phyloP scores from a whole-genome alignment of 2,888 invertebrate species.

The Meloe dianella region DNA sequence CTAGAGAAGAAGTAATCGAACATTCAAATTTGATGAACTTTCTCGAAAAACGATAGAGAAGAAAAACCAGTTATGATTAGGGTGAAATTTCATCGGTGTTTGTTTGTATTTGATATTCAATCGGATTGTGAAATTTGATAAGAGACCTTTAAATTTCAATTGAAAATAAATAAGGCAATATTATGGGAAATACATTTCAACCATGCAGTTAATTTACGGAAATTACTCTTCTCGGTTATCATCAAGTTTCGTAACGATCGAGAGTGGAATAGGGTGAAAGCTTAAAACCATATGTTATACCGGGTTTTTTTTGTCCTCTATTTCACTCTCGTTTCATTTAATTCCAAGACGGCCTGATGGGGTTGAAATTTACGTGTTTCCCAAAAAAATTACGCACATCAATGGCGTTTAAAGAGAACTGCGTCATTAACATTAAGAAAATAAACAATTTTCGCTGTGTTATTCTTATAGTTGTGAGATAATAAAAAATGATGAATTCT shows the following conservation, averaged over 20 bases:
- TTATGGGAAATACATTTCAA: neutral
- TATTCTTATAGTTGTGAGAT: too few species aligned
- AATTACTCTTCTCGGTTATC: slow-evolving; percentile 7
- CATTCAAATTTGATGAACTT: neutral
- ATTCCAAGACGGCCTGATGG: too few species aligned
- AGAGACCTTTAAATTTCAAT: neutral
- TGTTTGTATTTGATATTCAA: neutral
- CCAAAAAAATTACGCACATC: too few species aligned
- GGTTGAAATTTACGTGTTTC: too few species aligned
- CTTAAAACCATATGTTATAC: neutral
- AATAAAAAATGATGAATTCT: neutral
- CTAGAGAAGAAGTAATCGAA: too few species aligned
- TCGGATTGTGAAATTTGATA: neutral
- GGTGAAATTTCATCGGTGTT: neutral
- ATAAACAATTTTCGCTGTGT: too few species aligned
- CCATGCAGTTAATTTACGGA: neutral
- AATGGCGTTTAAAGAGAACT: too few species aligned
- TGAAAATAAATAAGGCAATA: neutral
- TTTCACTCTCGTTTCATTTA: neutral
- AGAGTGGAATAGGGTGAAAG: neutral
- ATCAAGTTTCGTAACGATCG: neutral
- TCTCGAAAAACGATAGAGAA: too few species aligned
- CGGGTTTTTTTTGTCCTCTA: neutral
- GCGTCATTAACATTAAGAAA: too few species aligned
- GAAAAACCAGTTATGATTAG: neutral